A percentile compares a stretch with the other conserved stretches of the same genome.
Conservation (phyloP, 1,140 invertebrate genomes). For the Sipha flava region DNA sequence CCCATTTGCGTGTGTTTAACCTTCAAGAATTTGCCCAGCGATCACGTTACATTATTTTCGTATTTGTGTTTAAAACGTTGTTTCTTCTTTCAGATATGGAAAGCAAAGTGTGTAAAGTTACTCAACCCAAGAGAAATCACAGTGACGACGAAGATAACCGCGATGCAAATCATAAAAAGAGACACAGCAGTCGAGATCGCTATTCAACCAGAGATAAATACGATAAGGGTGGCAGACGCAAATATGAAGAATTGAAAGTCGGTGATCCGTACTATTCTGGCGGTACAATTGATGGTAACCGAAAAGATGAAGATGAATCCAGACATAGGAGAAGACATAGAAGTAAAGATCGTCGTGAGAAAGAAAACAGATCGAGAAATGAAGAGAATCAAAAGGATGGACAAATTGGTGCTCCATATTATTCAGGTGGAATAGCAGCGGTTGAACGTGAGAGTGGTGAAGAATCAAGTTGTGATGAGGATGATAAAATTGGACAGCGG, state of each 20-base stretch:
- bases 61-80: no score
- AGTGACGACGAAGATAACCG: neutral
- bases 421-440: slow-evolving; percentile 10
- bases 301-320: neutral
- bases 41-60: no score
- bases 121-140: neutral
- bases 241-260: neutral
- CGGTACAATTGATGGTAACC: neutral
- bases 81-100: neutral
- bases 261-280: slow-evolving; percentile 17
- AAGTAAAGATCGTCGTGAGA: slow-evolving; percentile 23
- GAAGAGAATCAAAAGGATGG: slow-evolving; percentile 8
- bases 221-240: neutral
- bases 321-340: slow-evolving; percentile 1
- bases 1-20: no score
- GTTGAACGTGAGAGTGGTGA: slow-evolving; percentile 22
- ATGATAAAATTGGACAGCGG: slow-evolving; percentile 35
- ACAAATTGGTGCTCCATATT: slow-evolving; percentile 33
- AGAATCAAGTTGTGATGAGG: slow-evolving; percentile 3
- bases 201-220: neutral
- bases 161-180: neutral
- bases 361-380: slow-evolving; percentile 26
- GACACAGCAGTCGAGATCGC: neutral
- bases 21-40: no score
- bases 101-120: slow-evolving; percentile 4